phyloP scores from a whole-genome alignment of 2,888 invertebrate species.

The Lissocephala sabroskyi region DNA sequence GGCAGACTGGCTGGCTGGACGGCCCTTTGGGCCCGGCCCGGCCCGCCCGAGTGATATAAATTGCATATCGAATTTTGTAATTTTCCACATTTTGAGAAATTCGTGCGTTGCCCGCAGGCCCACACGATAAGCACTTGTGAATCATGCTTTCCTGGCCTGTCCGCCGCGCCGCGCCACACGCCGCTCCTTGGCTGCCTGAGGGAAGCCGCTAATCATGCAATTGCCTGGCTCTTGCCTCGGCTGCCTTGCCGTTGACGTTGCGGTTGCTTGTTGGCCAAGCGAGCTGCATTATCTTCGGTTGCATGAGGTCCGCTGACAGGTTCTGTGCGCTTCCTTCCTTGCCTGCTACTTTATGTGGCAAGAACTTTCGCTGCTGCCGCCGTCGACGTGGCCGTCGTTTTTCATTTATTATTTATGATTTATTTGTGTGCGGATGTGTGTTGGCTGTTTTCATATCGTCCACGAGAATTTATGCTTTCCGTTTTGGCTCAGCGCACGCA shows the following conservation, averaged over 20 bases:
- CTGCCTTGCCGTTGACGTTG: constrained; percentile 27
- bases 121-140: neutral
- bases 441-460: constrained; percentile 60
- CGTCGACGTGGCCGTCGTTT: constrained; percentile 12
- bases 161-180: constrained; percentile 11
- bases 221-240: constrained; percentile 41
- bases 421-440: constrained; percentile 64
- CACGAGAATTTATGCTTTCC: constrained; percentile 57
- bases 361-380: neutral
- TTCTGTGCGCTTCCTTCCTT: constrained; percentile 52
- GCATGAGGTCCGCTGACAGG: constrained; percentile 40
- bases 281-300: neutral
- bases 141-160: constrained; percentile 7
- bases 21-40: neutral
- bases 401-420: constrained; percentile 66
- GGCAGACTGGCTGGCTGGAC: neutral
- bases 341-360: neutral
- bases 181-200: constrained; percentile 18
- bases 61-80: constrained; percentile 60
- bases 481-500: constrained; percentile 40
- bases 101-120: constrained; percentile 42
- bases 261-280: neutral
- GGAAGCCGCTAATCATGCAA: constrained; percentile 59
- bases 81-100: constrained; percentile 49
- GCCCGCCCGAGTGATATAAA: constrained; percentile 29